Conservation (phyloP, 2,888 invertebrate species). For the Chrysina gloriosa region DNA sequence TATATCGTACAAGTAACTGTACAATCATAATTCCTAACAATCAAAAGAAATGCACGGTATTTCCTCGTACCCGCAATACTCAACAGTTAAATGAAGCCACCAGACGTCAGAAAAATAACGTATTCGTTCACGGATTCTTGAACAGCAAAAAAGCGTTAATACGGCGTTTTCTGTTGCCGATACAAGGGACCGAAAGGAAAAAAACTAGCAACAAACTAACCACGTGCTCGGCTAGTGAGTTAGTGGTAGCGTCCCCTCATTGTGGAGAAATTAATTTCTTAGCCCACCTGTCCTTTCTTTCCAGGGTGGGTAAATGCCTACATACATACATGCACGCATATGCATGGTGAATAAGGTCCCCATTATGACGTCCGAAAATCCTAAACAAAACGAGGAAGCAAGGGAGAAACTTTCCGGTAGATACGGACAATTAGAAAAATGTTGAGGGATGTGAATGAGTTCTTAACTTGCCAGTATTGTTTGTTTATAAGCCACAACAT, state of each 20-base stretch:
- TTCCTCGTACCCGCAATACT: not conserved
- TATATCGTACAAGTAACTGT: not conserved
- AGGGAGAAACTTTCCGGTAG: not conserved
- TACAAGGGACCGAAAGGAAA: not conserved
- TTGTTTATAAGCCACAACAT: too few relatives aligned
- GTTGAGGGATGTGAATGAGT: not conserved
- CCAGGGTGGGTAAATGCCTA: conserved; percentile 47
- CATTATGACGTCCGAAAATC: conserved; percentile 46
- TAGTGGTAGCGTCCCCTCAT: conserved; percentile 35
- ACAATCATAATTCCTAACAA: not conserved
- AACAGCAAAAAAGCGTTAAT: conserved; percentile 41
- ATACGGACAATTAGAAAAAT: conserved; percentile 22
- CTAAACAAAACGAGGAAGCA: conserved; percentile 37
- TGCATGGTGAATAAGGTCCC: conserved; percentile 42
- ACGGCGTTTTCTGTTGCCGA: conserved; percentile 20
- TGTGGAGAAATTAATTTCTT: conserved; percentile 49
- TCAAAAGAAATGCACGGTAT: not conserved
- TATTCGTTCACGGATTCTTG: conserved; percentile 39
- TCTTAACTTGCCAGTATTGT: not conserved
- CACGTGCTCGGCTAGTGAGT: conserved; percentile 35
- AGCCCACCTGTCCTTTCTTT: conserved; percentile 50
- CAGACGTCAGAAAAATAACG: conserved; percentile 32
- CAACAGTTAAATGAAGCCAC: not conserved
- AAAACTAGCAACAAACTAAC: conserved; percentile 21
- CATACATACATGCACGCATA: conserved; percentile 40